Conservation (phyloP, 2,113 vertebrate genomes). For the Sigmodon hispidus region DNA sequence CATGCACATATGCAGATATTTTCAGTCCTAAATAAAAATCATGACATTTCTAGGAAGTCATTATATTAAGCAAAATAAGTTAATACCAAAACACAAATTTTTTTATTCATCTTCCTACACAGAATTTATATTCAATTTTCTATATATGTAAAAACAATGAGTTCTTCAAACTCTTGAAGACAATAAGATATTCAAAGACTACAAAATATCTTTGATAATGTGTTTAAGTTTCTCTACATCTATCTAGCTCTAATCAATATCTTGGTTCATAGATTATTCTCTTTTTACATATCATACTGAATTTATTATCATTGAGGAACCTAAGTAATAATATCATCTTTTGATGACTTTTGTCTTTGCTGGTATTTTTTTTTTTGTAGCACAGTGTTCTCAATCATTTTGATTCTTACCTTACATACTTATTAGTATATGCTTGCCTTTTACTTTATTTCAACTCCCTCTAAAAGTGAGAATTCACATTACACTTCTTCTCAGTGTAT, state of each 20-base stretch:
- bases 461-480: not conserved
- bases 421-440: not conserved
- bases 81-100: not conserved
- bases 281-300: not conserved
- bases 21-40: not conserved
- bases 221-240: not conserved
- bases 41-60: not conserved
- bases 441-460: not conserved
- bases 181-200: not conserved
- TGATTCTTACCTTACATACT: not conserved
- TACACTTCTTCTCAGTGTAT: not conserved
- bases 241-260: not conserved
- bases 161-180: constrained; percentile 35
- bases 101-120: not conserved
- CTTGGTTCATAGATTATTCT: not conserved
- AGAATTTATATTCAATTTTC: not conserved
- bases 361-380: not conserved
- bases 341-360: not conserved
- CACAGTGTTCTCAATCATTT: not conserved
- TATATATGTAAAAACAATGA: not conserved
- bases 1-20: not conserved
- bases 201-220: not conserved
- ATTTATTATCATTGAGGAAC: not conserved
- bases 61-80: not conserved
- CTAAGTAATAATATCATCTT: not conserved